Base-by-base conservation (phyloP, 2,888 invertebrate species). In the Drosophila demipolita region DNA sequence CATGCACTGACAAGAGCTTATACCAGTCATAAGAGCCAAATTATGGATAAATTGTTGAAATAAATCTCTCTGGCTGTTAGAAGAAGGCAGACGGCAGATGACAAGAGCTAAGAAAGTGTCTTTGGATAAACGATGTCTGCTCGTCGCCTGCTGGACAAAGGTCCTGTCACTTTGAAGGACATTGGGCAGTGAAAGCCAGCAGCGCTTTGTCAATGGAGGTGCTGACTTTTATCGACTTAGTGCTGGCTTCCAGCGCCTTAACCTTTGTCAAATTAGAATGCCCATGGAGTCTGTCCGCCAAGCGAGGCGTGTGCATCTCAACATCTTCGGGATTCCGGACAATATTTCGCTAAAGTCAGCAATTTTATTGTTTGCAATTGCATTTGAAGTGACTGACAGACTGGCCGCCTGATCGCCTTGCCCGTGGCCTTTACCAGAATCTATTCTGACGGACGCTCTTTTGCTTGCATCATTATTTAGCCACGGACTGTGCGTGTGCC, bases 391-490 rank as follows among this genome's bases (percentile, higher is more conserved):
- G 80, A 9, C n/a, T 9, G 40, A 17, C 40, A 6, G 35, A 33
- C 20, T 26, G 26, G 0, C 5, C 59, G 55, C 40, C 17, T 23
- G 32, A 29, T 11, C 60, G 50, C 66, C 42, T 8, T 48, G 48
- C 15, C 15, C 48, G 8, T 48, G 45, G 32, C 60, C 67, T 61
- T 61, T 50, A 63, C 42, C 59, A 8, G 32, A 35, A 49, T 35
- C 54, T 40, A 59, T 73, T 64, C 68, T 64, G 50, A 29, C 57
- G 49, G 57, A 33, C 36, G 59, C 48, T 48, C 35, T 49, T 53
- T 52, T 38, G 35, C 58, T 38, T 32, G 35, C 83, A 75, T 83
- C 66, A 84, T 83, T 82, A 85, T 82, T 82, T 79, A 77, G 59
- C 62, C 49, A 45, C 50, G 48, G 60, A 29, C 59, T 58, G 53